Percentiles rank a stretch among this genome's conserved stretches.
Evolutionary conservation across 2,888 invertebrate genomes (phyloP).

Genomic region (Pantelozetes paolii): DNA sequence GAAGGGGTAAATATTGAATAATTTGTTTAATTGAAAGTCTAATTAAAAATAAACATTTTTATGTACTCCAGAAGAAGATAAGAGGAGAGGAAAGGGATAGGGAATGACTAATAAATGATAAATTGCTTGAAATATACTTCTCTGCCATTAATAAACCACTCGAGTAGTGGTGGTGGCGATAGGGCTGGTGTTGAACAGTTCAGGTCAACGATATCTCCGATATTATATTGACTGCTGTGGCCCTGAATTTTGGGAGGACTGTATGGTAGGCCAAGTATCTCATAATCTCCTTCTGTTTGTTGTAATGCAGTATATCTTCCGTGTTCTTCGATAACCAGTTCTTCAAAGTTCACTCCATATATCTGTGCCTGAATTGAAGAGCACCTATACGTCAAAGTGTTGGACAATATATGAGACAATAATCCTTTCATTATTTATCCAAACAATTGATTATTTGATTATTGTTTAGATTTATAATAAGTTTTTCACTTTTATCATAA

Average conservation of each 20-base stretch:
- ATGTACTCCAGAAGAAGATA: background rate
- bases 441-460: background rate
- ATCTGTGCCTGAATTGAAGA: slow-evolving; percentile 30
- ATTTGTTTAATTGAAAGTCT: no score
- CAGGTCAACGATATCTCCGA: slow-evolving; percentile 45
- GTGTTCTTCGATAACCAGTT: slow-evolving; percentile 37
- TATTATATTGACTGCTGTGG: slow-evolving; percentile 39
- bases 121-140: slow-evolving; percentile 42
- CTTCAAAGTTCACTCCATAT: slow-evolving; percentile 36
- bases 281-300: slow-evolving; percentile 16
- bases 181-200: slow-evolving; percentile 44
- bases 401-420: background rate
- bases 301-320: background rate
- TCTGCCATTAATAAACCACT: slow-evolving; percentile 46
- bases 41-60: background rate
- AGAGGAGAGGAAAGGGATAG: background rate
- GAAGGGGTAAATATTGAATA: no score
- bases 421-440: no score
- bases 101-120: background rate
- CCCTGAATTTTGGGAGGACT: slow-evolving; percentile 37
- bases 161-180: slow-evolving; percentile 44
- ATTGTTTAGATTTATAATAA: background rate
- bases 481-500: no score
- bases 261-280: background rate
- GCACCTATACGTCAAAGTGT: background rate